These are phyloP conservation scores for Leptinotarsa peninsularis DNA, from an alignment of 2,888 invertebrate species.

Conservation along the genomic window DNA sequence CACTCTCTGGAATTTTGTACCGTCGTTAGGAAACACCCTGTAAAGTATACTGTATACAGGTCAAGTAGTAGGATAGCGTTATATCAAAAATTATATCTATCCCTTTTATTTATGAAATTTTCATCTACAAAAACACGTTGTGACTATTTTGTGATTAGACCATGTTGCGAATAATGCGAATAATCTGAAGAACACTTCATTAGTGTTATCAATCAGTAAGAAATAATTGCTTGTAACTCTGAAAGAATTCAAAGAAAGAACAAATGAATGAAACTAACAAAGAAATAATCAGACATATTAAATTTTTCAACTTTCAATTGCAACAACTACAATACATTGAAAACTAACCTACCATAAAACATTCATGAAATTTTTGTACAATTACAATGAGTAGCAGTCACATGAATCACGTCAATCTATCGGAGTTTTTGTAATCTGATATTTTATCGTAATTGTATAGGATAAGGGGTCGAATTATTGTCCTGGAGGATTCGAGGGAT, in stretches of 20 bases:
- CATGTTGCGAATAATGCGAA: too few relatives aligned
- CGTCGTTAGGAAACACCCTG: too few relatives aligned
- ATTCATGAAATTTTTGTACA: constrained; percentile 28
- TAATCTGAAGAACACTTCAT: too few relatives aligned
- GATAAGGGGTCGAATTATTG: constrained; percentile 42
- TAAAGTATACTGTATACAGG: too few relatives aligned
- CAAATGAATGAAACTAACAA: neutral
- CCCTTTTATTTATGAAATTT: too few relatives aligned
- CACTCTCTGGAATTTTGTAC: too few relatives aligned
- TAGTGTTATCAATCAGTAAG: too few relatives aligned
- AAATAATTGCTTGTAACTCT: too few relatives aligned
- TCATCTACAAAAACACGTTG: too few relatives aligned
- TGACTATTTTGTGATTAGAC: too few relatives aligned
- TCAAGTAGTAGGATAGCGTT: too few relatives aligned
- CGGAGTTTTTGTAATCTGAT: constrained; percentile 42
- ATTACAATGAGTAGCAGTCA: constrained; percentile 41
- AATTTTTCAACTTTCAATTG: neutral
- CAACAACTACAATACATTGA: neutral
- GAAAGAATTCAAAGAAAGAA: neutral
- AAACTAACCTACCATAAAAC: constrained; percentile 12
- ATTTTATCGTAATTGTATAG: constrained; percentile 43
- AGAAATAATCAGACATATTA: neutral
- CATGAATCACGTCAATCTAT: constrained; percentile 41
- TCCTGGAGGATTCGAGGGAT: constrained; percentile 34
- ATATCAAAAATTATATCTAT: too few relatives aligned